Evolutionary conservation across 2,888 invertebrate genomes (phyloP), one percentile per base, ranked within the genome.

Genomic region (Cyaniris semiargus): DNA sequence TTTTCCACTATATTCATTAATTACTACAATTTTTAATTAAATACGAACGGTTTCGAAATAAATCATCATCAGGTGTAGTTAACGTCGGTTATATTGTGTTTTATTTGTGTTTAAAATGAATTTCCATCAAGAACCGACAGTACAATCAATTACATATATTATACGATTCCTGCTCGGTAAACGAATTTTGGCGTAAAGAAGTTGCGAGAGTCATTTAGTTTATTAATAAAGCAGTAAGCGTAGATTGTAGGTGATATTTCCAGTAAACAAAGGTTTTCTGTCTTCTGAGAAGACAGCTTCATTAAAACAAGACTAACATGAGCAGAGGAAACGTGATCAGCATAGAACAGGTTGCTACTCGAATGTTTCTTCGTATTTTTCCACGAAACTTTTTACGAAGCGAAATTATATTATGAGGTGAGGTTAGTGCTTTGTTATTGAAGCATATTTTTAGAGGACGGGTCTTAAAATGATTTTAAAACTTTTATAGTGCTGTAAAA

Each of bases 321-420:
- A 27, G 66, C 31, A 31, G 66, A 66, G 27, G 27, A 66, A 66
- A 27, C 66, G 66, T 66, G 66, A 66, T 31, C 66, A 66, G 66
- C 27, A 27, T 66, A 27, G 3, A 6, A 66, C 27, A 13, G 66
- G 15, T 31, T 13, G 66, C 27, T 27, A 31, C 66, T 66, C 27
- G 27, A 31, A 27, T 60, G 23, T 66, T 66, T 66, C 66, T 15
- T 31, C 27, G 15, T 66, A 27, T 66, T 66, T 66, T 31, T 66
- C 66, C 1, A 66, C 6, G 27, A 27, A 66, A 66, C 66, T 66
- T 27, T 10, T 15, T 66, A 66, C 27, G 66, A 18, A 10, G 66
- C 15, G 15, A 18, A 66, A 66, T 66, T 66, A 66, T 66, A 31
- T 27, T 66, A 31, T 27, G 15, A 66, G 27, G 27, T 66, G 66